These are phyloP conservation scores for Ladona fulva DNA, from an alignment of 1,140 invertebrate species.

Conservation along the genomic window DNA sequence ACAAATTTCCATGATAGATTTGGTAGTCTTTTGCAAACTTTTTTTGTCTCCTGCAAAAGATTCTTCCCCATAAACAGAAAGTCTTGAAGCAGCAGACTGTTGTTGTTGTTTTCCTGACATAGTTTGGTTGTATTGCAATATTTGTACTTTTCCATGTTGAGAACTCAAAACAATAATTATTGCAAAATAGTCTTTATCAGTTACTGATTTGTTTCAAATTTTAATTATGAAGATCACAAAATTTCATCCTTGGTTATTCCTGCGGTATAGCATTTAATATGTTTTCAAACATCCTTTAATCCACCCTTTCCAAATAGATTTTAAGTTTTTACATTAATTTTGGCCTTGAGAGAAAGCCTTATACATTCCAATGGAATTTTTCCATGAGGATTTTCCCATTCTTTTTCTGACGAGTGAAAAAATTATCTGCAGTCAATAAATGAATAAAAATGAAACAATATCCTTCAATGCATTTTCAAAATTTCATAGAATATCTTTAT, in stretches of 20 bases:
- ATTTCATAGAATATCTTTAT: too few relatives aligned
- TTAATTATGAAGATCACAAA: background rate
- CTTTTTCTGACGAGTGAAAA: too few relatives aligned
- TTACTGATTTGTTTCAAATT: background rate
- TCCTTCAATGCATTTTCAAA: too few relatives aligned
- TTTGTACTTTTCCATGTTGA: conserved; percentile 44
- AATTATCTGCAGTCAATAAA: too few relatives aligned
- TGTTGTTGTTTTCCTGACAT: conserved; percentile 34
- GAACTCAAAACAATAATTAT: conserved; percentile 36
- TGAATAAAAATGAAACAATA: too few relatives aligned
- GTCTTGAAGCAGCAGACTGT: conserved; percentile 24
- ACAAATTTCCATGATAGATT: background rate
- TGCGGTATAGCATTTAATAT: background rate
- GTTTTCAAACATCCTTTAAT: background rate
- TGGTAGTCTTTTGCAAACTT: background rate
- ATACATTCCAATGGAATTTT: too few relatives aligned
- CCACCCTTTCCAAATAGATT: background rate
- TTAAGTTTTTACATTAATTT: background rate
- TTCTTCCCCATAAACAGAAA: conserved; percentile 24
- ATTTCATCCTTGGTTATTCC: background rate
- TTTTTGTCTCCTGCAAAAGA: background rate
- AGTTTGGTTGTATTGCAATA: conserved; percentile 43
- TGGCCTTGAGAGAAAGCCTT: background rate
- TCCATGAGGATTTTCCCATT: too few relatives aligned
- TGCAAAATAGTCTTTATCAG: conserved; percentile 24